Base-by-base conservation (phyloP, 2,797 vertebrate genomes). In the Kryptopterus vitreolus region DNA sequence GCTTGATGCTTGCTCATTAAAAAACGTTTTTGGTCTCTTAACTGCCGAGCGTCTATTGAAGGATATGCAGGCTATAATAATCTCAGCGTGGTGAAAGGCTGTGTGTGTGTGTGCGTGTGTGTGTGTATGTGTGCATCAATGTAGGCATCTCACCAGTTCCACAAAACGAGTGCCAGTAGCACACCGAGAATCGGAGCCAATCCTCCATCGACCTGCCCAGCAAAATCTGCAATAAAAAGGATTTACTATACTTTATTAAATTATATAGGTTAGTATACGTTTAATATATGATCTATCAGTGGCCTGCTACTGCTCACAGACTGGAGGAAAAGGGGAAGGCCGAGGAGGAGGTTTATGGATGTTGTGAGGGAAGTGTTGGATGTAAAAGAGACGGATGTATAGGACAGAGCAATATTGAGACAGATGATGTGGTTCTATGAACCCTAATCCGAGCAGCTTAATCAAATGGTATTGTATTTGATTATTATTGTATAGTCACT, bases 111-210 rank as follows among this genome's bases (percentile, higher is more conserved):
- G 31, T 62, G 59, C 26, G 46, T 26, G 9, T 18, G 52, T 15
- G 31, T 62, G 59, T 33, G 46, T 26, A 9, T 18, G 52, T 15
- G 31, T 62, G 59, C 26, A 35, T 26, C 46, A 26, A 50, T 16
- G 38, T 61, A 24, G 18, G 24, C 35, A 24, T 70, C 78, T 74
- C 89, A 92, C 89, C 90, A 22, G 89, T 89, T 87, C 91, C 90
- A 88, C 91, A 92, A 88, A 91, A 92, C 38, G 90, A 87, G 86
- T 89, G 91, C 89, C 91, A 92, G 88, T 90, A 90, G 83, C 90
- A 93, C 79, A 92, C 89, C 0, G 89, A 93, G 79, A 91, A 93
- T 82, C 91, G 88, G 83, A 93, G 84, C 91, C 92, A 93, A 85
- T 92, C 90, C 84, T 90, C 91, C 92, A 92, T 92, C 68, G 68